phyloP scores from a whole-genome alignment of 1,140 invertebrate genomes.

The Mercenaria mercenaria region DNA sequence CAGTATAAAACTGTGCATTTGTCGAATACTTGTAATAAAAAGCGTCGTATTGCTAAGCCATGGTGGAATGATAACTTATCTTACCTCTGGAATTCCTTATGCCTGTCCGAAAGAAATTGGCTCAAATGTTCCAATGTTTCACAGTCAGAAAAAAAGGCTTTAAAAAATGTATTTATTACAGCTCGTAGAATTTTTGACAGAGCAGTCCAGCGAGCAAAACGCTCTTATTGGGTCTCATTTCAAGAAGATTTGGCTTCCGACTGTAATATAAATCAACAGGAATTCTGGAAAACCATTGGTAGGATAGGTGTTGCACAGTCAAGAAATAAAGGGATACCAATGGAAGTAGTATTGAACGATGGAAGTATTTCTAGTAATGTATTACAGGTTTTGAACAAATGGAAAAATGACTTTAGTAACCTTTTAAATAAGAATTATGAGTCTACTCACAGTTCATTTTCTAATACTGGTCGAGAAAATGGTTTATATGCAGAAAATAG shows the following conservation, averaged over 20 bases:
- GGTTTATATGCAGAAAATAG: neutral
- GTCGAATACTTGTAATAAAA: neutral
- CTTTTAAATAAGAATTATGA: neutral
- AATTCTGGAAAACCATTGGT: neutral
- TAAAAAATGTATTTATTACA: no score
- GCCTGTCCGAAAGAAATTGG: neutral
- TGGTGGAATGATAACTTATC: no score
- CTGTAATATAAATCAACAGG: conserved; percentile 1
- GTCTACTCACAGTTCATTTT: neutral
- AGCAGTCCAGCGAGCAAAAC: neutral
- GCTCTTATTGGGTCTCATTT: conserved; percentile 23
- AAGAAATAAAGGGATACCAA: no score
- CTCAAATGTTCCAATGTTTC: neutral
- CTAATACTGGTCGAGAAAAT: neutral
- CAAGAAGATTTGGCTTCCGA: neutral
- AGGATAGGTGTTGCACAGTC: no score
- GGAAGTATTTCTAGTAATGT: neutral
- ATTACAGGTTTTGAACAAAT: neutral
- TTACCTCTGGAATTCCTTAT: neutral
- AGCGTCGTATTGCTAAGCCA: neutral
- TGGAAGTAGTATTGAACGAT: neutral
- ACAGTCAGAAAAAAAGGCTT: neutral
- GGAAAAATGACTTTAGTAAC: neutral
- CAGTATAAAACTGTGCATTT: no score
- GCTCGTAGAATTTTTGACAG: neutral